Percentiles rank a stretch among this genome's conserved stretches.
Conservation (phyloP, 2,113 vertebrate genomes). For the Scalopus aquaticus region DNA sequence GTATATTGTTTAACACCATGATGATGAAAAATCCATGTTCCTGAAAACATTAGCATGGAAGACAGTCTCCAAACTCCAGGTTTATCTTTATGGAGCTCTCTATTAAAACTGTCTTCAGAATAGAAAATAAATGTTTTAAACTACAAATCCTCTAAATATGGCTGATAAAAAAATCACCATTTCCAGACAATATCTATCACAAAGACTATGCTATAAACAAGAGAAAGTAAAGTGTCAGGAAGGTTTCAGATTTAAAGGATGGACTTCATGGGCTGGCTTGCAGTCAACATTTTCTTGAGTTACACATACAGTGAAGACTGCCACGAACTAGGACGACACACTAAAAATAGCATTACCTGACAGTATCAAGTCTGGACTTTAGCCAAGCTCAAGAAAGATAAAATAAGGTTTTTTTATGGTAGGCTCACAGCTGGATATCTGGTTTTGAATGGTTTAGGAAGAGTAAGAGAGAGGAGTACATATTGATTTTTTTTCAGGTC, state of each 20-base stretch:
- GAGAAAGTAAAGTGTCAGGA: neutral
- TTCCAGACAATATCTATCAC: neutral
- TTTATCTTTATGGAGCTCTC: neutral
- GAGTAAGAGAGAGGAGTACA: constrained; percentile 13
- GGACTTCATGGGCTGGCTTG: neutral
- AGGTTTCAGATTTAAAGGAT: neutral
- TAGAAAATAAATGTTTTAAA: neutral
- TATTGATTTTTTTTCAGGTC: constrained; percentile 56
- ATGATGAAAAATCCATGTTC: neutral
- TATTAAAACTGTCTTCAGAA: neutral
- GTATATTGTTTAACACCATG: neutral
- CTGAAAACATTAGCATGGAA: neutral
- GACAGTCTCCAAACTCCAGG: neutral
- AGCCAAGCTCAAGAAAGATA: constrained; percentile 41
- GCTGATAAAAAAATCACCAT: neutral
- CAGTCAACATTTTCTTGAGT: constrained; percentile 35
- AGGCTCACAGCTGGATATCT: neutral
- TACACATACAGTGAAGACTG: neutral
- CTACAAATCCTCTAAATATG: constrained; percentile 4
- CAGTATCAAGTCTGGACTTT: constrained; percentile 3
- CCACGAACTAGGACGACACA: constrained; percentile 42
- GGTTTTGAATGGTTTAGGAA: constrained; percentile 51
- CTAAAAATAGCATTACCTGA: constrained; percentile 48
- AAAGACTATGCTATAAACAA: neutral
- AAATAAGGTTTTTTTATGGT: constrained; percentile 37